These are phyloP conservation scores for Orchestes rusci DNA, from an alignment of 2,888 invertebrate genomes.

Conservation along the genomic window DNA sequence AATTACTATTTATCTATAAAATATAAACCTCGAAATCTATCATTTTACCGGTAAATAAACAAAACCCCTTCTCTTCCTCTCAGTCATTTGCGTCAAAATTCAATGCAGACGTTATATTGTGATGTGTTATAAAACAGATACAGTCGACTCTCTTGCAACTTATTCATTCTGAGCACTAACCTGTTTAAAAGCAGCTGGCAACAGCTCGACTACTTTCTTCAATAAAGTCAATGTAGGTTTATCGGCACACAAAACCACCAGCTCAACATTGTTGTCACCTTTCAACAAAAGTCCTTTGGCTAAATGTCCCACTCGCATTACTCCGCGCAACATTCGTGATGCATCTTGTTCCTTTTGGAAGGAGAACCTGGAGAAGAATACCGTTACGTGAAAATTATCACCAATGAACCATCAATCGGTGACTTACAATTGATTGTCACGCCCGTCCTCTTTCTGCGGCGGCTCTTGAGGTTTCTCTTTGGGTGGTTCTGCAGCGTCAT, in stretches of 20 bases:
- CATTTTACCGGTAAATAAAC: too few relatives aligned
- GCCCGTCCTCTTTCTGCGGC: constrained; percentile 54
- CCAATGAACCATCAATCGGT: background rate
- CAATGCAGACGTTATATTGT: too few relatives aligned
- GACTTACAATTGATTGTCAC: constrained; percentile 71
- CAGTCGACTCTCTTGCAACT: too few relatives aligned
- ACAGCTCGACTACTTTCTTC: constrained; percentile 70
- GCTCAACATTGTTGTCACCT: constrained; percentile 82
- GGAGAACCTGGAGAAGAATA: constrained; percentile 47
- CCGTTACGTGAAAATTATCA: background rate
- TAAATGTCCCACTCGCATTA: constrained; percentile 91
- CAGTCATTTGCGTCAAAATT: too few relatives aligned
- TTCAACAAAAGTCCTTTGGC: constrained; percentile 84
- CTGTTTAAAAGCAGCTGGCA: constrained; percentile 70
- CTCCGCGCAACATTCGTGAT: constrained; percentile 78
- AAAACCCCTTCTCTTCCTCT: too few relatives aligned
- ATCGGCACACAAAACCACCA: constrained; percentile 92
- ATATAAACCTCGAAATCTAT: too few relatives aligned
- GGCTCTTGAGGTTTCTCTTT: constrained; percentile 48
- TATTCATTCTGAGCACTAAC: too few relatives aligned
- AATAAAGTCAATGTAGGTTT: constrained; percentile 85
- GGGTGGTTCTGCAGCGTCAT: constrained; percentile 38
- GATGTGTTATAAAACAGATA: too few relatives aligned
- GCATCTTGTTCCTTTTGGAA: constrained; percentile 58
- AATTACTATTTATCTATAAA: too few relatives aligned